Base-by-base conservation (phyloP, 2,113 vertebrate species). In the Capra hircus region DNA sequence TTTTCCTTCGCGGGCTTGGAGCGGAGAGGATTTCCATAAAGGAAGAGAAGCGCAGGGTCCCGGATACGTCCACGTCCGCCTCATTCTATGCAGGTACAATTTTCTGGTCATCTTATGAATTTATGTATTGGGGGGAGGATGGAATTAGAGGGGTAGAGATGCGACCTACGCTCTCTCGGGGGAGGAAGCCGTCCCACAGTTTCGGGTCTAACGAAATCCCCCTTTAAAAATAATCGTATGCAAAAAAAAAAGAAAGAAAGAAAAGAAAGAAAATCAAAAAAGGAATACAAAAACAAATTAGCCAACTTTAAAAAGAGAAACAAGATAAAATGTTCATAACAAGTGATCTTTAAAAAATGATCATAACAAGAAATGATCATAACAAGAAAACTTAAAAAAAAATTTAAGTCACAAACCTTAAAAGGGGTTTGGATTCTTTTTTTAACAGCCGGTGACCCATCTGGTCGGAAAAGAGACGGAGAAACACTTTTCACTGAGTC, bases 141-240 rank as follows among this genome's bases (percentile, higher is more conserved):
- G 71, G 92, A 91, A 57, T 53, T 88, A 28, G 90, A 93, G 30
- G 10, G 62, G n/a, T 27, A 71, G 57, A 19, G 60, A 52, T n/a
- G 4, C 0, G 30, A 6, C n/a, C 3, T n/a, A 36, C 2, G 23
- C 27, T 48, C 23, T 71, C 1, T 64, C 74, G 1, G 17, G 94
- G 90, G 27, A 90, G 50, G 45, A 91, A 85, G 80, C 78, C 4
- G 45, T 59, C 60, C 86, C 55, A 40, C 62, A 71, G 89, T 98
- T 96, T 98, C 98, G 96, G 95, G 30, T 98, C 94, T 71, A 98
- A 97, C 98, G 98, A 98, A 98, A 97, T 97, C 40, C 50, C 40
- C 53, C 93, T 96, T 67, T 43, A 92, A 50, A 94, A 96, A 90
- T 55, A 94, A 80, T 64, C 64, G 57, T 43, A 57, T 71, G 19